Evolutionary conservation across 2,888 invertebrate species (phyloP).

Genomic region (Drosophila antonietae): DNA sequence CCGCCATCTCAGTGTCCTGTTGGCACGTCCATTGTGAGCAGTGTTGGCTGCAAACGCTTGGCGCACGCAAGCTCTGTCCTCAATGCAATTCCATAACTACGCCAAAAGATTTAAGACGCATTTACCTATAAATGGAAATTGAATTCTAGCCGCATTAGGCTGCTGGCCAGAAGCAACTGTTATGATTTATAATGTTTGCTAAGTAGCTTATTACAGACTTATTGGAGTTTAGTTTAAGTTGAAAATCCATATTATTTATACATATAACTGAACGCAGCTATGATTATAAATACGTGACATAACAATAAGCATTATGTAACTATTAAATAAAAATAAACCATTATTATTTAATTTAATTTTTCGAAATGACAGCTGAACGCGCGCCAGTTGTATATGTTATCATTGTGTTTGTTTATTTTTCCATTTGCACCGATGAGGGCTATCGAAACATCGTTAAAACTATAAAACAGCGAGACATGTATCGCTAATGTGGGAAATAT

Average conservation of each 20-base stretch:
- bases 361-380: constrained; percentile 24
- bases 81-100: constrained; percentile 97
- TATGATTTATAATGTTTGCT: constrained; percentile 27
- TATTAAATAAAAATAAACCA: constrained; percentile 56
- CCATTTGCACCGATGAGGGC: constrained; percentile 10
- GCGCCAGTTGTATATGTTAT: constrained; percentile 3
- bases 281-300: constrained; percentile 68
- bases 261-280: constrained; percentile 43
- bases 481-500: constrained; percentile 6
- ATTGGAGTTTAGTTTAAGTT: constrained; percentile 31
- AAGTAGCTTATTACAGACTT: constrained; percentile 30
- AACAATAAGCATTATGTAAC: constrained; percentile 71
- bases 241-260: constrained; percentile 55
- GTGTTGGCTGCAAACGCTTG: constrained; percentile 89
- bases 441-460: constrained; percentile 18
- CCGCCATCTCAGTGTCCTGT: constrained; percentile 96
- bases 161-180: background rate
- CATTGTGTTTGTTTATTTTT: constrained; percentile 7
- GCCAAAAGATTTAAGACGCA: constrained; percentile 93
- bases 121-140: constrained; percentile 89
- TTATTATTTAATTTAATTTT: constrained; percentile 12
- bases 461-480: constrained; percentile 8
- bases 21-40: constrained; percentile 98
- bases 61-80: constrained; percentile 96
- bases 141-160: background rate